These are phyloP conservation scores for Acridotheres tristis DNA, from an alignment of 2,797 vertebrate species.

Conservation along the genomic window DNA sequence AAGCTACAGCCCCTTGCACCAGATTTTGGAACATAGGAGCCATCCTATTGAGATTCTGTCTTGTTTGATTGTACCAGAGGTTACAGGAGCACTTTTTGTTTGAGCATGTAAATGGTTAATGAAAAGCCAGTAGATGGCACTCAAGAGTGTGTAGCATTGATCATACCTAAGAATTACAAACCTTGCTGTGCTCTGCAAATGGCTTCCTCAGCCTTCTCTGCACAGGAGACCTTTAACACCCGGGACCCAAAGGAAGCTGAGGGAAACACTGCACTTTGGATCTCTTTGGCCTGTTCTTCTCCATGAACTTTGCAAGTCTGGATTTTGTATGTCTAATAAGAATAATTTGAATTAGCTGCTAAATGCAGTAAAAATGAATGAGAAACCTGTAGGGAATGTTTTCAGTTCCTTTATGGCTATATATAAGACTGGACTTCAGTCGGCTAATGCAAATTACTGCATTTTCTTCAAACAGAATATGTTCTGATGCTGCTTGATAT, in stretches of 20 bases:
- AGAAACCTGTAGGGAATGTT: background rate
- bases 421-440: background rate
- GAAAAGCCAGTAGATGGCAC: conserved; percentile 53
- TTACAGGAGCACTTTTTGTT: background rate
- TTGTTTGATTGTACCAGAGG: background rate
- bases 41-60: background rate
- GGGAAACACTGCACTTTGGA: background rate
- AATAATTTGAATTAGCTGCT: background rate
- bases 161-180: background rate
- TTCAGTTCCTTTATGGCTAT: background rate
- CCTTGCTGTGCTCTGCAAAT: background rate
- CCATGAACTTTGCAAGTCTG: background rate
- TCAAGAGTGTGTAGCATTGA: background rate
- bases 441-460: background rate
- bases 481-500: background rate
- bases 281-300: background rate
- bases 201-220: background rate
- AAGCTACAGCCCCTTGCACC: background rate
- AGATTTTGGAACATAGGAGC: background rate
- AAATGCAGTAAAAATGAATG: background rate
- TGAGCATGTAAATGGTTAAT: conserved; percentile 5
- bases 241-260: background rate
- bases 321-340: background rate
- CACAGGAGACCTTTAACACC: background rate
- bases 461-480: background rate